phyloP scores from a whole-genome alignment of 2,113 vertebrate genomes.

The Catharus minimus region DNA sequence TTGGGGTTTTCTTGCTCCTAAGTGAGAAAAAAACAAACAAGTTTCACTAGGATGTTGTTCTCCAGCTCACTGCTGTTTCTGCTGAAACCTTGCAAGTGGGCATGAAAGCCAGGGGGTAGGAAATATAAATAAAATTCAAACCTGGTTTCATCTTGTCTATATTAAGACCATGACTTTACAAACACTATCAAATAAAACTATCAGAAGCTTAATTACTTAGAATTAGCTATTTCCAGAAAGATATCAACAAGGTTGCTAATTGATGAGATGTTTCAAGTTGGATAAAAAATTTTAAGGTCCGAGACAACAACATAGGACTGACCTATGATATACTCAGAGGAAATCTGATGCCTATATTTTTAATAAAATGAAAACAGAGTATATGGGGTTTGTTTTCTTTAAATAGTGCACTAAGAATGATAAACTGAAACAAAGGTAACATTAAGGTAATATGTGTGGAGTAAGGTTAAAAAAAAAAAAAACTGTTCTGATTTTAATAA shows the following conservation, averaged over 20 bases:
- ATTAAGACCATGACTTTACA: background rate
- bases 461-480: background rate
- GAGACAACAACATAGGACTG: too few species aligned
- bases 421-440: background rate
- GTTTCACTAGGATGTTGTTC: fast-evolving
- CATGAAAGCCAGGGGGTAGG: background rate
- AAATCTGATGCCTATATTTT: background rate
- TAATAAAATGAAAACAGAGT: background rate
- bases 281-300: background rate
- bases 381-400: background rate
- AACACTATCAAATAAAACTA: background rate
- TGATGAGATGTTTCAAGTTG: background rate
- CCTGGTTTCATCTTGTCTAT: background rate
- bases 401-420: background rate
- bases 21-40: background rate
- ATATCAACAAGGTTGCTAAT: background rate
- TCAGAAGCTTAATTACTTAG: background rate
- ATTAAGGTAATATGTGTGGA: background rate
- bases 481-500: background rate
- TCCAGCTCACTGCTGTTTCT: background rate
- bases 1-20: background rate
- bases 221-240: background rate
- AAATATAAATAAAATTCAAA: background rate
- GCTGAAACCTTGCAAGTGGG: background rate
- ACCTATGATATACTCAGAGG: background rate